Conservation (phyloP, 2,113 vertebrate genomes). For the Saguinus imperator region DNA sequence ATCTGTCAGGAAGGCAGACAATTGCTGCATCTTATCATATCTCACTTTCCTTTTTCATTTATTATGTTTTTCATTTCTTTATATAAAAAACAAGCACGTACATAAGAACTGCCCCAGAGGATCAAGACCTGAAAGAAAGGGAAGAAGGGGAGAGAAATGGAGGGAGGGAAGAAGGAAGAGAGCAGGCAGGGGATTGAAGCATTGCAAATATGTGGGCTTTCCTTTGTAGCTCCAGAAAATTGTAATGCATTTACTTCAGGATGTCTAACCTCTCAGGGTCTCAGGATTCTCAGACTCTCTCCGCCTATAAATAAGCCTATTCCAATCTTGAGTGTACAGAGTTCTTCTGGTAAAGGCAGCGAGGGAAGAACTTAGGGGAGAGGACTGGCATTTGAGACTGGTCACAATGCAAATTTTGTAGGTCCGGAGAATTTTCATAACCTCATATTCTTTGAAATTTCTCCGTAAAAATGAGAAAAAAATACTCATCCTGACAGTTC, state of each 20-base stretch:
- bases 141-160: not conserved
- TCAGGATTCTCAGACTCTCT: not conserved
- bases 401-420: not conserved
- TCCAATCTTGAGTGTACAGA: not conserved
- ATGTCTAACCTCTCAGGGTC: not conserved
- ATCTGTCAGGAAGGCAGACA: conserved; percentile 45
- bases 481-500: not conserved
- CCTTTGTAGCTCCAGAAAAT: not conserved
- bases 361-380: not conserved
- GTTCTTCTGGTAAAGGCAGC: not conserved
- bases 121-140: not conserved
- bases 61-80: conserved; percentile 17
- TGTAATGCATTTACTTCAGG: not conserved
- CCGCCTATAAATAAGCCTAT: not conserved
- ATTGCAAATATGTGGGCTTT: not conserved
- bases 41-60: conserved; percentile 52
- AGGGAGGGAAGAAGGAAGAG: not conserved
- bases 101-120: conserved; percentile 30
- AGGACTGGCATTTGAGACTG: not conserved
- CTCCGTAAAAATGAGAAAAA: not conserved
- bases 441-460: not conserved
- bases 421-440: not conserved
- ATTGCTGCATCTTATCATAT: not conserved
- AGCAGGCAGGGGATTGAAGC: not conserved
- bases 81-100: conserved; percentile 12